Conservation (phyloP, 2,797 vertebrate genomes). For the Arvicola amphibius region DNA sequence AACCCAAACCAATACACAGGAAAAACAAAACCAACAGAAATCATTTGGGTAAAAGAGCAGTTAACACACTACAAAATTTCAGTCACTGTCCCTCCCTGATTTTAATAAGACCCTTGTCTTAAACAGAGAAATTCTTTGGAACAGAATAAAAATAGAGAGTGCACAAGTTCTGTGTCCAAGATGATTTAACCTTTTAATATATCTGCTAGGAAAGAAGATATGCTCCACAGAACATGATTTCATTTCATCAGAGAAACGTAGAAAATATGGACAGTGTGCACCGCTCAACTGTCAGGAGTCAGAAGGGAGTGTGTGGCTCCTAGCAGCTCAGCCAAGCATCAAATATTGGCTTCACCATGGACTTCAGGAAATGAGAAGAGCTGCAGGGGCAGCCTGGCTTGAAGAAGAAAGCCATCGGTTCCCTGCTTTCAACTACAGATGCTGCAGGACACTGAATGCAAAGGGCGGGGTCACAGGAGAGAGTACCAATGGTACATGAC, state of each 20-base stretch:
- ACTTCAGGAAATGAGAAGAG: not conserved
- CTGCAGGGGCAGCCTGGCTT: not conserved
- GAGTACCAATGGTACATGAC: not conserved
- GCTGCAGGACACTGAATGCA: not conserved
- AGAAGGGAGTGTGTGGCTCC: not conserved
- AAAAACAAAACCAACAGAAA: not conserved
- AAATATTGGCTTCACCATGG: not conserved
- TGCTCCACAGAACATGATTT: not conserved
- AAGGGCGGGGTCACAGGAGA: not conserved
- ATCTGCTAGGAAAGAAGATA: not conserved
- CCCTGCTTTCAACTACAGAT: not conserved
- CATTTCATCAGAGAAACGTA: not conserved
- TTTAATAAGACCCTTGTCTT: not conserved
- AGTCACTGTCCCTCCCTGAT: not conserved
- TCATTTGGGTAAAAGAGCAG: not conserved
- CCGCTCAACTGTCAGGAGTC: not conserved
- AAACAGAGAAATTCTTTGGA: not conserved
- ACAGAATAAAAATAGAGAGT: not conserved
- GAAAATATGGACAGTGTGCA: not conserved
- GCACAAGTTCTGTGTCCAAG: not conserved
- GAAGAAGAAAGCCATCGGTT: conserved; percentile 28
- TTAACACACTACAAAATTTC: not conserved
- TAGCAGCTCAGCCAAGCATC: not conserved
- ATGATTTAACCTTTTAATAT: not conserved
- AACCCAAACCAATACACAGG: not conserved